Evolutionary conservation across 2,888 invertebrate genomes (phyloP).

Genomic region (Erebia epiphron): DNA sequence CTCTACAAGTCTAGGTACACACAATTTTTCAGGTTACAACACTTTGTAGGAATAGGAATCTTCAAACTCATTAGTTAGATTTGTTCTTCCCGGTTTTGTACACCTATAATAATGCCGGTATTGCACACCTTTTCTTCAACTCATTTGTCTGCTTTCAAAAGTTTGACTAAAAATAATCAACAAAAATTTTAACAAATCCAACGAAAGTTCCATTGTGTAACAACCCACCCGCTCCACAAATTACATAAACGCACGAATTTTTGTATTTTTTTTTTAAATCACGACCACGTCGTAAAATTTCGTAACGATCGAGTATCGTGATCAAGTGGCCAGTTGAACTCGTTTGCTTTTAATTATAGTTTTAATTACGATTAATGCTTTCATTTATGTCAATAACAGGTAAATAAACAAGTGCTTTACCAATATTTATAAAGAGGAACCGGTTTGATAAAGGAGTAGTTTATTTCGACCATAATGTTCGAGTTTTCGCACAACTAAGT

Average conservation of each 20-base stretch:
- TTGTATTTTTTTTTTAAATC: conserved; percentile 26
- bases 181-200: not conserved
- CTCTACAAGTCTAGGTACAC: no score
- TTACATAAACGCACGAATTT: conserved; percentile 24
- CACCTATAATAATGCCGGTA: no score
- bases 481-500: not conserved
- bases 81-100: no score
- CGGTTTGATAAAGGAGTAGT: not conserved
- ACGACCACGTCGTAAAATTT: conserved; percentile 28
- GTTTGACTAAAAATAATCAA: not conserved
- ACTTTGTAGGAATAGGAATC: no score
- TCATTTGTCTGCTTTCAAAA: no score
- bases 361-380: conserved; percentile 20
- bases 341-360: conserved; percentile 26
- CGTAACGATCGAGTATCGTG: conserved; percentile 30
- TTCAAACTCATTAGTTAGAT: no score
- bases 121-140: no score
- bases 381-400: conserved; percentile 21
- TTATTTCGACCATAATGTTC: not conserved
- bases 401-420: conserved; percentile 16
- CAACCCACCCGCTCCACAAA: conserved; percentile 20
- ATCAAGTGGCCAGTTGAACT: conserved; percentile 27
- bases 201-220: conserved; percentile 25
- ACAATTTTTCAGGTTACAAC: no score
- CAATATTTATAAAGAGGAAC: not conserved